Base-by-base conservation (phyloP, 2,888 invertebrate species). In the Brassicogethes aeneus region DNA sequence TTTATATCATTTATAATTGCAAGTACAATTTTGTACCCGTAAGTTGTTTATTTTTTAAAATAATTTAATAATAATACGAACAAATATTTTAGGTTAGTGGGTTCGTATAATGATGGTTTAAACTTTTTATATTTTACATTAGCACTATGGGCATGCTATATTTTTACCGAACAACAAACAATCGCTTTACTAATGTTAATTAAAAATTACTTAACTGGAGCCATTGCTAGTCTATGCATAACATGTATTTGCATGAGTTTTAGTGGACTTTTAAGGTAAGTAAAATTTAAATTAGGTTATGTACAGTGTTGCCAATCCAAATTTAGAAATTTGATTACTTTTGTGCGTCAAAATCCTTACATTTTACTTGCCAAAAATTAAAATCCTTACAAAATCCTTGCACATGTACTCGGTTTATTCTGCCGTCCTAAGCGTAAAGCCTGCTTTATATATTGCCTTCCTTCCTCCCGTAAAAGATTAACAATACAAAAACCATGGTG, bases 151-250 rank as follows among this genome's bases (percentile, higher is more conserved):
- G 83, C 88, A 0, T 86, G 88, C 60, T 91, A 84, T 65, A 75
- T 87, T 1, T 81, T 88, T 53, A 82, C 87, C 0, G 92, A 93
- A 60, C 91, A 93, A 61, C 79, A 90, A 49, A 80, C 89, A 0
- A 79, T 92, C 45, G 82, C 86, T 0, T 75, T 88, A 37, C 71
- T 92, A 66, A 79, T 90, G 77, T 75, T 89, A 13, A 77, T 92
- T 1, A 86, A 85, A 61, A 79, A 82, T 51, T 80, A 84, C 0
- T 76, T 87, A 42, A 79, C 80, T 12, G 87, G 88, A 0, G 84
- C 85, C 15, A 78, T 87, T 40, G 76, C 82, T 13, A 86, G 87
- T 36, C 73, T 86, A n/a, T 89, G 87, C 58, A 72, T 90, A 38
- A 76, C 84, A 2, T 78, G 84, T 42, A 70, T 87, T 5, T 85